These are phyloP conservation scores for Belonocnema kinseyi DNA, from an alignment of 1,140 invertebrate species.

Conservation along the genomic window DNA sequence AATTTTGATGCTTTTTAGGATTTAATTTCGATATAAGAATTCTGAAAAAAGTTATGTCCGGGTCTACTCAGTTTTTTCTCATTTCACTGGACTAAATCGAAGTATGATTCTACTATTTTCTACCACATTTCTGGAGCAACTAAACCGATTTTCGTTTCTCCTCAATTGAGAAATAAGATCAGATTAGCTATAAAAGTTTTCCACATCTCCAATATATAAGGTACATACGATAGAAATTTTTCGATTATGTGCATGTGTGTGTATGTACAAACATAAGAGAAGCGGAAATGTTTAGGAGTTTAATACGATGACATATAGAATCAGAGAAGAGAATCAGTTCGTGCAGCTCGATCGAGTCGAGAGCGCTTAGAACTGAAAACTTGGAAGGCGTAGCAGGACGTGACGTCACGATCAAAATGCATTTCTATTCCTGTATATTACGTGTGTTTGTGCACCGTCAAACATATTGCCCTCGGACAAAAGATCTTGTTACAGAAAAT, in stretches of 20 bases:
- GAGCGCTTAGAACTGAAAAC: conserved; percentile 17
- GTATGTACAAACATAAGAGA: conserved; percentile 28
- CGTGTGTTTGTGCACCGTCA: conserved; percentile 33
- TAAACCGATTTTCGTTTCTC: not conserved
- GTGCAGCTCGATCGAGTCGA: conserved; percentile 18
- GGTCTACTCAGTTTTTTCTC: too few relatives aligned
- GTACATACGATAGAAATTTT: conserved; percentile 30
- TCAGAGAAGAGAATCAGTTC: conserved; percentile 26
- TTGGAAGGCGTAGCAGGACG: conserved; percentile 19
- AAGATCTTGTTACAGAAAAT: not conserved
- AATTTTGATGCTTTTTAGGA: too few relatives aligned
- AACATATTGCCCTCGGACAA: conserved; percentile 42
- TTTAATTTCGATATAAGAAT: too few relatives aligned
- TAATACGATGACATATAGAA: conserved; percentile 15
- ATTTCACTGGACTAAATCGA: too few relatives aligned
- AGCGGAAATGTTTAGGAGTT: conserved; percentile 2
- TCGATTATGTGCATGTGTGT: conserved; percentile 33
- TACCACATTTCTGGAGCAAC: too few relatives aligned
- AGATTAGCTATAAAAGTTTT: conserved; percentile 26
- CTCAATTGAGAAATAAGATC: conserved; percentile 15
- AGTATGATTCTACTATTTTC: too few relatives aligned
- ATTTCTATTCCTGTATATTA: conserved; percentile 39
- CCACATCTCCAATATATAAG: conserved; percentile 12
- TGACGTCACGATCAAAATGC: conserved; percentile 40
- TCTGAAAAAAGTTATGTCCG: too few relatives aligned